phyloP scores from a whole-genome alignment of 1,140 invertebrate genomes.

The Solenopsis invicta region DNA sequence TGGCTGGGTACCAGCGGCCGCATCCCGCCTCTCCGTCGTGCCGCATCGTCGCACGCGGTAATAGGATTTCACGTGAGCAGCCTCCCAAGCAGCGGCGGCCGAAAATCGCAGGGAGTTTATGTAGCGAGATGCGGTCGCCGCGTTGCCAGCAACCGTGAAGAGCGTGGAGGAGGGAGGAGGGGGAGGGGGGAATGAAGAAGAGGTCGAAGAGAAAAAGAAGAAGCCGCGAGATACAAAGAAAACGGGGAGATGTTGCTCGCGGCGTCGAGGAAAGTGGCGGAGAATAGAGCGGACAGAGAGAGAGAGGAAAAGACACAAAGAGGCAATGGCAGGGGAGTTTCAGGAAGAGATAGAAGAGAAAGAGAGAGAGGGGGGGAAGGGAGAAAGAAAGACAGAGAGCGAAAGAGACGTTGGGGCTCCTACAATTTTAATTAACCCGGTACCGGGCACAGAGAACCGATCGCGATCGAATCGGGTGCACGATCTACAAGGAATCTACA shows the following conservation, averaged over 20 bases:
- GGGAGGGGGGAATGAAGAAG: not conserved
- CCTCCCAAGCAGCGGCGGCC: conserved; percentile 80
- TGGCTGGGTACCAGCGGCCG: not conserved
- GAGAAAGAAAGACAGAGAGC: conserved; percentile 9
- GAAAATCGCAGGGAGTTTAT: conserved; percentile 83
- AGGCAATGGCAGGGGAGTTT: not conserved
- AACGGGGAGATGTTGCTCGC: conserved; percentile 31
- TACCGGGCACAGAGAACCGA: conserved; percentile 83
- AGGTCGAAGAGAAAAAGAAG: conserved; percentile 40
- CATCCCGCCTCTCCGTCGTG: conserved; percentile 2
- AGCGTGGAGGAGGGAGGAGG: not conserved
- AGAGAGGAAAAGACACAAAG: conserved; percentile 38
- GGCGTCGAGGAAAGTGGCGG: conserved; percentile 53
- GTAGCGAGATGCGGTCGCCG: conserved; percentile 64
- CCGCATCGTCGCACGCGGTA: conserved; percentile 74
- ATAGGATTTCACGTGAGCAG: conserved; percentile 81
- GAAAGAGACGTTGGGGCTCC: conserved; percentile 74
- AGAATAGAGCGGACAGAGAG: conserved; percentile 9
- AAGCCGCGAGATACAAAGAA: conserved; percentile 40
- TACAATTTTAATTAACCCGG: conserved; percentile 88
- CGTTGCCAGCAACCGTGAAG: conserved; percentile 40
- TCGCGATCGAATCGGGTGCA: conserved; percentile 88
- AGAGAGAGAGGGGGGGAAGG: too few relatives aligned
- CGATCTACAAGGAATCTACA: conserved; percentile 88
- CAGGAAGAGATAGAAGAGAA: not conserved